Conservation (phyloP, 2,797 vertebrate species). For the Spheniscus humboldti region DNA sequence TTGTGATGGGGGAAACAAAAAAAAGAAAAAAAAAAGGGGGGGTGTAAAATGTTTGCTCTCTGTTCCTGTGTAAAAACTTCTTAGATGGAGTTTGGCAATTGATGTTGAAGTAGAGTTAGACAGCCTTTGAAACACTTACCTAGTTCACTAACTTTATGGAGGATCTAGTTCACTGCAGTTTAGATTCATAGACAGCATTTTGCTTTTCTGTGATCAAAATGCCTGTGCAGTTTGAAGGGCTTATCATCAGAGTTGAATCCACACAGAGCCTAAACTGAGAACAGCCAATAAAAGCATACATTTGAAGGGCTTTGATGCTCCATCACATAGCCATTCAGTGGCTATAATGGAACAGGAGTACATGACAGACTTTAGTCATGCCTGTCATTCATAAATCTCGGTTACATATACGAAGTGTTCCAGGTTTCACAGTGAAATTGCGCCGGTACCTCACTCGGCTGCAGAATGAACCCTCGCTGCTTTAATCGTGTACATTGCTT, state of each 20-base stretch:
- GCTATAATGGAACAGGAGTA: conserved; percentile 45
- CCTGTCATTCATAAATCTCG: conserved; percentile 35
- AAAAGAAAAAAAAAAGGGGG: background rate
- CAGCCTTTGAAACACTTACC: conserved; percentile 56
- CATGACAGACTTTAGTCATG: background rate
- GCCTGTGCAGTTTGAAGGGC: conserved; percentile 4
- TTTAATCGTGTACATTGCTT: background rate
- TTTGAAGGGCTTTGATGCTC: conserved; percentile 59
- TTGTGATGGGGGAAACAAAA: background rate
- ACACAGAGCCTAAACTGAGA: conserved; percentile 48
- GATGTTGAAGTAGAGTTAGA: conserved; percentile 22
- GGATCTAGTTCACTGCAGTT: conserved; percentile 19
- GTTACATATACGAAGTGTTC: background rate
- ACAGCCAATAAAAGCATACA: conserved; percentile 38
- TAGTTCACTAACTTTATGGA: background rate
- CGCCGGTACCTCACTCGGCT: background rate
- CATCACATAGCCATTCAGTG: background rate
- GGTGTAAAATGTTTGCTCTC: conserved; percentile 53
- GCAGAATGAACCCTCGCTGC: background rate
- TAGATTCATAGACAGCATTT: conserved; percentile 29
- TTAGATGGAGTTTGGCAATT: conserved; percentile 14
- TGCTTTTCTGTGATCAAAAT: conserved; percentile 59
- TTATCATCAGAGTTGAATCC: conserved; percentile 24
- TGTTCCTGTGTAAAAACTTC: conserved; percentile 30
- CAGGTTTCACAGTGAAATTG: background rate